These are phyloP conservation scores for Machaerirhynchus nigripectus DNA, from an alignment of 2,113 vertebrate genomes.

Conservation along the genomic window DNA sequence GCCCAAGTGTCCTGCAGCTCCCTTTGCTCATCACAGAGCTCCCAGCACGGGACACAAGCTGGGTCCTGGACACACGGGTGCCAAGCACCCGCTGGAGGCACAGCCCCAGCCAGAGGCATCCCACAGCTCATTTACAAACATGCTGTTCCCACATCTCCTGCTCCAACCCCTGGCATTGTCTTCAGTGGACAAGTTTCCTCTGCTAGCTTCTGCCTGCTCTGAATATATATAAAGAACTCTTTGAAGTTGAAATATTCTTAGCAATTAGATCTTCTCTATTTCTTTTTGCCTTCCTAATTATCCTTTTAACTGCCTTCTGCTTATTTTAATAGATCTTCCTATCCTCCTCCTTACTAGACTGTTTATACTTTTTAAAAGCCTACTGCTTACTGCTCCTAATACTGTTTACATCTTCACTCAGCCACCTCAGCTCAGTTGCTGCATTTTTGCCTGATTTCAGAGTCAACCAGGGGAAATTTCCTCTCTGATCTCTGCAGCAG, in stretches of 20 bases:
- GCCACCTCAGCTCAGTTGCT: constrained; percentile 35
- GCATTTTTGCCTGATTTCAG: constrained; percentile 19
- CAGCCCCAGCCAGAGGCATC: not conserved
- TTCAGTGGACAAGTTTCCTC: not conserved
- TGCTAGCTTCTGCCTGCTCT: not conserved
- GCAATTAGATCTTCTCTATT: constrained; percentile 51
- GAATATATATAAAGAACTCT: constrained; percentile 8
- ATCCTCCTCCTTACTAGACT: constrained; percentile 55
- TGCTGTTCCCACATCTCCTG: not conserved
- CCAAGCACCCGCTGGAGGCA: not conserved
- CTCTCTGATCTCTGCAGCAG: constrained; percentile 22
- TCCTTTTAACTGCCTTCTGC: constrained; percentile 68
- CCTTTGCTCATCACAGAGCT: not conserved
- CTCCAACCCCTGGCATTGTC: not conserved
- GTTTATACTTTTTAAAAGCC: constrained; percentile 63
- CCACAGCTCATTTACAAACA: not conserved
- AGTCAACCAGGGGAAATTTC: constrained; percentile 16
- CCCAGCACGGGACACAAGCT: not conserved
- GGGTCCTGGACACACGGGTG: not conserved
- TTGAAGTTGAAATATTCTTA: constrained; percentile 46
- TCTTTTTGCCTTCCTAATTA: constrained; percentile 62
- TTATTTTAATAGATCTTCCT: constrained; percentile 66
- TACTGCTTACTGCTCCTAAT: constrained; percentile 51
- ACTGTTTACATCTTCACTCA: constrained; percentile 54
- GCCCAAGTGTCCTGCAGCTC: not conserved